A percentile compares a stretch with the other conserved stretches of the same genome.
Evolutionary conservation across 1,140 invertebrate species (phyloP).

Genomic region (Dendroctonus ponderosae): DNA sequence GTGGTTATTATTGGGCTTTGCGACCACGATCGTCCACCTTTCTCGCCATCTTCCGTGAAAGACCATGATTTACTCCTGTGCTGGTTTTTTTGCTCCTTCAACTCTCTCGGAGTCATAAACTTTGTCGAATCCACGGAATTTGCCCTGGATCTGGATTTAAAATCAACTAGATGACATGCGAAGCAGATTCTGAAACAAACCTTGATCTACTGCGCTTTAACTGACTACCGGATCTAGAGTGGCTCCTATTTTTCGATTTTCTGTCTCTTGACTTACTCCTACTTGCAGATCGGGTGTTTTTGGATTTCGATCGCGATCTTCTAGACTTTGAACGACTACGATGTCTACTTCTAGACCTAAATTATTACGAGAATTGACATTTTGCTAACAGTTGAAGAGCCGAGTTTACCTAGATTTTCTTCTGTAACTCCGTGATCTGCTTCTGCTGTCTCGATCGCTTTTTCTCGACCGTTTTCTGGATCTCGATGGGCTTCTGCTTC

Average conservation of each 20-base stretch:
- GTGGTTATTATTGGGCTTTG: constrained; percentile 28
- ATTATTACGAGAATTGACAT: neutral
- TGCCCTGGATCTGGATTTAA: constrained; percentile 18
- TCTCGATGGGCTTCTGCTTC: constrained; percentile 41
- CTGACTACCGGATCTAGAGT: neutral
- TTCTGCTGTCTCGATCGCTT: constrained; percentile 31
- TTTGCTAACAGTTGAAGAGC: neutral
- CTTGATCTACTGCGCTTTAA: constrained; percentile 35
- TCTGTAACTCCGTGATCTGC: constrained; percentile 42
- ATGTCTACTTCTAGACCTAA: neutral
- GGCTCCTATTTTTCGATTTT: constrained; percentile 1
- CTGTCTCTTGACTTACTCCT: constrained; percentile 27
- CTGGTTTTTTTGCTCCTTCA: constrained; percentile 27
- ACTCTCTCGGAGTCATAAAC: constrained; percentile 44
- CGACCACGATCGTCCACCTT: constrained; percentile 41
- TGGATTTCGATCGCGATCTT: constrained; percentile 29
- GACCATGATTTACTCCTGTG: constrained; percentile 47
- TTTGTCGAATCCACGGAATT: constrained; percentile 44
- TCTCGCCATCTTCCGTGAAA: constrained; percentile 37
- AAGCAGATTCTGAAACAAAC: constrained; percentile 9
- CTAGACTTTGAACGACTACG: constrained; percentile 34
- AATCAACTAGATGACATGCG: neutral
- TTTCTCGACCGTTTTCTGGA: constrained; percentile 51
- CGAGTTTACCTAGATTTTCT: constrained; percentile 2
- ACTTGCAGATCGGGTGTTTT: constrained; percentile 34